These are phyloP conservation scores for Anticlea derivata DNA, from an alignment of 2,888 invertebrate genomes.

Conservation along the genomic window DNA sequence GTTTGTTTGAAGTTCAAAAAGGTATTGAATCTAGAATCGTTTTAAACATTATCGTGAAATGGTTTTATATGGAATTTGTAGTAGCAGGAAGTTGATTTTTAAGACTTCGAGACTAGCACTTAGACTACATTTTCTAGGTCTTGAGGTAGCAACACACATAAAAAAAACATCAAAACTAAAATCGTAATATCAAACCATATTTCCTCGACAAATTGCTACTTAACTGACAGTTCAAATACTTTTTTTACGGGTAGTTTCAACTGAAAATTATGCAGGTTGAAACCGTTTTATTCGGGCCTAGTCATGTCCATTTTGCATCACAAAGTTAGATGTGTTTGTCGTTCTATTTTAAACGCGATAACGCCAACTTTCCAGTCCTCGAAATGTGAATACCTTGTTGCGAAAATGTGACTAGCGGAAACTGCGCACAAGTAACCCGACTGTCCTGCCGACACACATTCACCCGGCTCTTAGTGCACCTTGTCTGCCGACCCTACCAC, in stretches of 20 bases:
- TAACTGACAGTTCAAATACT: conserved; percentile 10
- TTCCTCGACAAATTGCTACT: not conserved
- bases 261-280: conserved; percentile 38
- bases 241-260: conserved; percentile 24
- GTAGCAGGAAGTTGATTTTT: too few relatives aligned
- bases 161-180: too few relatives aligned
- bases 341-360: conserved; percentile 83
- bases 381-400: conserved; percentile 84
- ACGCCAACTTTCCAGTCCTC: conserved; percentile 81
- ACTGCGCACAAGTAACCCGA: conserved; percentile 78
- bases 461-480: conserved; percentile 33
- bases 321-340: conserved; percentile 81
- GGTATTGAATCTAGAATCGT: too few relatives aligned
- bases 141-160: too few relatives aligned
- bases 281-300: conserved; percentile 50
- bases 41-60: too few relatives aligned
- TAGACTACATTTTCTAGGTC: too few relatives aligned
- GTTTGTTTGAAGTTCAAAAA: conserved; percentile 7
- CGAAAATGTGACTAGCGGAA: conserved; percentile 83
- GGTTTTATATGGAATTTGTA: too few relatives aligned
- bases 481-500: not conserved
- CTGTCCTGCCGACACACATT: conserved; percentile 66
- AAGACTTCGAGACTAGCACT: too few relatives aligned
- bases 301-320: conserved; percentile 78
- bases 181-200: too few relatives aligned